These are phyloP conservation scores for Gavialis gangeticus DNA, from an alignment of 2,113 vertebrate species.

Conservation along the genomic window DNA sequence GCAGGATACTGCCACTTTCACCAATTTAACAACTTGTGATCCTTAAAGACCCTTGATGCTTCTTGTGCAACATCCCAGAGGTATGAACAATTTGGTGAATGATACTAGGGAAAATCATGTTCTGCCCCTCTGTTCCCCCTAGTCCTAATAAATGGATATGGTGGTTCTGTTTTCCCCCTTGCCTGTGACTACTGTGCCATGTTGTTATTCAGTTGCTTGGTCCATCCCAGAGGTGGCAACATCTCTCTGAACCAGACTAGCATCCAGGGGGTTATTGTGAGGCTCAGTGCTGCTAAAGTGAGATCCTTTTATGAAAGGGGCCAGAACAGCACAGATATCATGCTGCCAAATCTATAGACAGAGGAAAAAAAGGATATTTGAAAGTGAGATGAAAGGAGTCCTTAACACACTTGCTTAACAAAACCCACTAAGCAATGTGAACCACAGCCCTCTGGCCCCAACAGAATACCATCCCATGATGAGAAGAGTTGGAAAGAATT, in stretches of 20 bases:
- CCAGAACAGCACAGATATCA: neutral
- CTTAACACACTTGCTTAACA: neutral
- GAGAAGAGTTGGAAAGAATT: neutral
- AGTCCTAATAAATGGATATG: neutral
- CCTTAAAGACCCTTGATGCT: neutral
- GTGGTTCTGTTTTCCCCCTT: too few relatives aligned
- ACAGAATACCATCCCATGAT: neutral
- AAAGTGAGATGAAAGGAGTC: neutral
- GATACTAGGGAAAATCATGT: neutral
- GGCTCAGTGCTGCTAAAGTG: neutral
- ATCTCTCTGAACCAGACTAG: neutral
- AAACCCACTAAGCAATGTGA: neutral
- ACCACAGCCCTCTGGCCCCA: neutral
- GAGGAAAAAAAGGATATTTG: neutral
- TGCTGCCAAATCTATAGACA: neutral
- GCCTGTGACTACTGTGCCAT: neutral
- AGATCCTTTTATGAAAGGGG: neutral
- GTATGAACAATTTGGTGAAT: fast-evolving
- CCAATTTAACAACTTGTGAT: neutral
- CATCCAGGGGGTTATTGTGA: neutral
- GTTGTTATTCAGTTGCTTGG: neutral
- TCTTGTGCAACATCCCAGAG: neutral
- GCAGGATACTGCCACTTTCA: neutral
- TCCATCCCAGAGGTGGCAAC: neutral
- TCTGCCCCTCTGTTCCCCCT: neutral